Conservation (phyloP, 2,113 vertebrate genomes). For the Cyanoderma ruficeps region DNA sequence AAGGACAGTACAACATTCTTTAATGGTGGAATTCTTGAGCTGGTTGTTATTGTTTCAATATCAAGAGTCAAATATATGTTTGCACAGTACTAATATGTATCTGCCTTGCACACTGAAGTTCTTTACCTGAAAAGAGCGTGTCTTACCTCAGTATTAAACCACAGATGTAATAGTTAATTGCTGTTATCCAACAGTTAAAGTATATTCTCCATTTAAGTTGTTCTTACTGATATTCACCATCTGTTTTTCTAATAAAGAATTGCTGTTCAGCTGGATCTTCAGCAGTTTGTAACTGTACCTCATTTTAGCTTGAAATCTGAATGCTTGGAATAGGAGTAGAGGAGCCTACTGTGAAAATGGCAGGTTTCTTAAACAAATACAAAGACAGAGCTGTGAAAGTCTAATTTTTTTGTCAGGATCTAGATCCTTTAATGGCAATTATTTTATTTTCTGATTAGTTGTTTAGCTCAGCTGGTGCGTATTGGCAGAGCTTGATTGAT, state of each 20-base stretch:
- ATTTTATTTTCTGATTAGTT: slow-evolving; percentile 7
- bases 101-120: background rate
- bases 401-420: background rate
- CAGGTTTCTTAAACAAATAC: background rate
- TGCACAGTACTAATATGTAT: background rate
- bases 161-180: background rate
- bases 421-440: background rate
- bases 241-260: background rate
- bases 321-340: background rate
- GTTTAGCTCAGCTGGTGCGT: background rate
- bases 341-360: background rate
- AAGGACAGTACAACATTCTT: background rate
- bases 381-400: background rate
- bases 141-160: background rate
- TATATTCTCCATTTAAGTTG: background rate
- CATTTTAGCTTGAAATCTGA: background rate
- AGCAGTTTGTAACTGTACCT: background rate
- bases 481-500: background rate
- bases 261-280: background rate
- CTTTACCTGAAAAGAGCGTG: background rate
- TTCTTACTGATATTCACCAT: background rate
- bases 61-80: background rate
- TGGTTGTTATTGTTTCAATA: background rate
- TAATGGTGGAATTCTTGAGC: background rate
- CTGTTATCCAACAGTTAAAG: background rate